phyloP scores from a whole-genome alignment of 2,797 vertebrate species.

The Acrossocheilus wenchowensis region DNA sequence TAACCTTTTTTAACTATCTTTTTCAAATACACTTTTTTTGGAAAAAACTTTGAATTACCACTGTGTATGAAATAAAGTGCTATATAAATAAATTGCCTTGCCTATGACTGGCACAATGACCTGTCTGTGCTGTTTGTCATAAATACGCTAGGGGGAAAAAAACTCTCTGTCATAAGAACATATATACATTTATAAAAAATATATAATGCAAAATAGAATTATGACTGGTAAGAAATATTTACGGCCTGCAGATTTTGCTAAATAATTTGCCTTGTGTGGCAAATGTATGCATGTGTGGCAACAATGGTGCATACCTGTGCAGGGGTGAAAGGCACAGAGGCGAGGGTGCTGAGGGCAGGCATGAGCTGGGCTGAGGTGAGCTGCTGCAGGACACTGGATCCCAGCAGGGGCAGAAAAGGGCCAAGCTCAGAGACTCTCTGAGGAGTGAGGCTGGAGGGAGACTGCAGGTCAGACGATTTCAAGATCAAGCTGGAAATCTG shows the following conservation, averaged over 20 bases:
- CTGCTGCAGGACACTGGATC: slow-evolving; percentile 72
- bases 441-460: slow-evolving; percentile 65
- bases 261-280: background rate
- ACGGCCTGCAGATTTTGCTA: background rate
- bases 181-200: background rate
- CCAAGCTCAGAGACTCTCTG: slow-evolving; percentile 68
- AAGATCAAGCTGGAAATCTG: slow-evolving; percentile 76
- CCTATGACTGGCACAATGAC: background rate
- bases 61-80: background rate
- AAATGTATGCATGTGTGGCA: background rate
- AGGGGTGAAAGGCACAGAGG: slow-evolving; percentile 72
- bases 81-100: background rate
- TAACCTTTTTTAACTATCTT: background rate
- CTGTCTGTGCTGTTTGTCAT: background rate
- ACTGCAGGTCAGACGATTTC: slow-evolving; percentile 65
- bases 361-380: slow-evolving; percentile 73
- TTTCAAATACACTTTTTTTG: background rate
- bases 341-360: slow-evolving; percentile 66
- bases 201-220: background rate
- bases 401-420: slow-evolving; percentile 74
- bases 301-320: slow-evolving; percentile 68
- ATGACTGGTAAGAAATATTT: background rate
- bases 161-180: background rate
- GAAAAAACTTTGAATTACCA: background rate
- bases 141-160: background rate